These are phyloP conservation scores for Hypotaenidia philippensis DNA, from an alignment of 2,797 vertebrate species.

Conservation along the genomic window DNA sequence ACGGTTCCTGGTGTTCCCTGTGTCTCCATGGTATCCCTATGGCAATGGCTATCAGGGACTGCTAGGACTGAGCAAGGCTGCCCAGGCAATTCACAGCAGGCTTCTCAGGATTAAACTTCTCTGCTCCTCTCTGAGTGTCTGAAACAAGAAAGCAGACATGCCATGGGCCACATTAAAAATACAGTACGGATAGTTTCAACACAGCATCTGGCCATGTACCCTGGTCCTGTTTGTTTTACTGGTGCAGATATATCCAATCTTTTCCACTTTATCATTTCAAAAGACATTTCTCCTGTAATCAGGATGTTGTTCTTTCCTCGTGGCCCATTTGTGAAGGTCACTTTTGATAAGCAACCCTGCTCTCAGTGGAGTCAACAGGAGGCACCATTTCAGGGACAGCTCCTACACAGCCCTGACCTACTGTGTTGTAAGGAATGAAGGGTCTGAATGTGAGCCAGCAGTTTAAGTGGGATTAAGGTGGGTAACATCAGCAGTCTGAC, in stretches of 20 bases:
- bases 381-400: not conserved
- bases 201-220: not conserved
- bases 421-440: not conserved
- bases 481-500: not conserved
- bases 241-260: not conserved
- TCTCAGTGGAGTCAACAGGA: not conserved
- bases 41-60: not conserved
- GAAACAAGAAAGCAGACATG: not conserved
- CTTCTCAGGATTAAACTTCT: not conserved
- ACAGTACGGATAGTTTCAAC: not conserved
- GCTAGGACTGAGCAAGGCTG: not conserved
- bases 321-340: not conserved
- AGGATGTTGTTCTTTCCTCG: not conserved
- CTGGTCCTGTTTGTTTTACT: not conserved
- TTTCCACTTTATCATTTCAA: conserved; percentile 8
- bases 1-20: not conserved
- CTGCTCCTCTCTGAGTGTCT: not conserved
- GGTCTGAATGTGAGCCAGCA: not conserved
- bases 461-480: not conserved
- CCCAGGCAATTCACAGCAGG: accelerated
- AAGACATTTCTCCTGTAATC: not conserved
- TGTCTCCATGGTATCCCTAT: not conserved
- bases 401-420: not conserved
- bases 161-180: not conserved
- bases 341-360: not conserved